phyloP scores from a whole-genome alignment of 2,888 invertebrate genomes.

The Pammene fasciana region DNA sequence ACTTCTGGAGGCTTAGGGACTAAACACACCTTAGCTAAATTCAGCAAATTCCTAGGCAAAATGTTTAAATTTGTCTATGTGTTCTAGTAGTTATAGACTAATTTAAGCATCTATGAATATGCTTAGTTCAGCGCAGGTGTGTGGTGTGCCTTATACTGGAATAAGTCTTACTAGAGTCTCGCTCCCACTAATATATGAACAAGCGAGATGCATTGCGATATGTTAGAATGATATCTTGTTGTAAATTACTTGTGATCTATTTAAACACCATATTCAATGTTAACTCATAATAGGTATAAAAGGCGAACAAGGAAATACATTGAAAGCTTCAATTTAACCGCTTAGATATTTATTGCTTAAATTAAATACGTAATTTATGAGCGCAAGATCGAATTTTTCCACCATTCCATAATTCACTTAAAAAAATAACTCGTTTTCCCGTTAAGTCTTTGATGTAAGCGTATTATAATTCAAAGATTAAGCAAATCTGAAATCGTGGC shows the following conservation, averaged over 20 bases:
- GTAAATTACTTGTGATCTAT: no score
- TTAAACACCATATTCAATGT: no score
- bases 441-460: constrained; percentile 21
- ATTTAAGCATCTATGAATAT: no score
- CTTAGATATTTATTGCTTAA: not conserved
- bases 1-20: not conserved
- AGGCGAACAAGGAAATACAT: no score
- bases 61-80: no score
- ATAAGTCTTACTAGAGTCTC: not conserved
- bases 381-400: not conserved
- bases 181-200: not conserved
- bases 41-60: no score
- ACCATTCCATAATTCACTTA: constrained; percentile 9
- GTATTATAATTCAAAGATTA: constrained; percentile 40
- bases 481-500: constrained; percentile 34
- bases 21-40: no score
- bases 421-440: constrained; percentile 2
- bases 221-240: not conserved
- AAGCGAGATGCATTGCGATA: not conserved
- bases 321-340: no score
- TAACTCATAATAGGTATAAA: no score
- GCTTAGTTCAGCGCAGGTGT: no score
- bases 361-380: constrained; percentile 8
- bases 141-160: no score
- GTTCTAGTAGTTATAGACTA: no score